Evolutionary conservation across 1,140 invertebrate genomes (phyloP), one percentile per base, ranked within the genome.

Genomic region (Globodera rostochiensis): DNA sequence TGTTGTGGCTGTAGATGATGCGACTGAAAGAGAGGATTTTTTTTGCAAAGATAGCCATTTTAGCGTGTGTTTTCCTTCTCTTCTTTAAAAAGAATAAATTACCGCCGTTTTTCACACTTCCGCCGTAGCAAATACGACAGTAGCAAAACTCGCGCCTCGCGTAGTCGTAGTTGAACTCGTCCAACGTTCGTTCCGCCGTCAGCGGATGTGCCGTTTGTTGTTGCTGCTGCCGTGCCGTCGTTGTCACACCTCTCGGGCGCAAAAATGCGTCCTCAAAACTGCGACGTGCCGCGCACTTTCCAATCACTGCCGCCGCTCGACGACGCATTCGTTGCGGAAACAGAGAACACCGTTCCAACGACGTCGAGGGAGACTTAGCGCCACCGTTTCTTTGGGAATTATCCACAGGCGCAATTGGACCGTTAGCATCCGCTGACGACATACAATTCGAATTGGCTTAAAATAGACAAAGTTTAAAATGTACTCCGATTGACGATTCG

Each of bases 211-310:
- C 50, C 75, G 6, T 25, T 47, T 53, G 53, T 49, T 67, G 57
- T 67, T 45, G 47, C 45, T 67, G 21, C 67, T 45, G 25, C 25
- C 21, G 25, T 64, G 45, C 47, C 46, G 71, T n/a, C 1, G 13
- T 53, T 19, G 15, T 4, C 25, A 67, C 36, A n/a, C 47, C 36
- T 21, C 64, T 53, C 15, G 53, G 25, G 50, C 79, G 57, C 21
- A 85, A 67, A 79, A 74, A 77, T 4, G 45, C 84, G 21, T 87
- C 86, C 74, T 87, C 84, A 70, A 87, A 85, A 47, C 80, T 86
- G 6, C 77, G 21, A 6, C 75, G 67, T 19, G 85, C 84, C 45
- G 80, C 75, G n/a, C 82, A 79, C 46, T 79, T 66, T 4, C 84
- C 84, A 47, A 71, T 71, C 69, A 11, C 69, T 71, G 69, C 69